Conservation (phyloP, 2,113 vertebrate genomes). For the Lonchura striata region DNA sequence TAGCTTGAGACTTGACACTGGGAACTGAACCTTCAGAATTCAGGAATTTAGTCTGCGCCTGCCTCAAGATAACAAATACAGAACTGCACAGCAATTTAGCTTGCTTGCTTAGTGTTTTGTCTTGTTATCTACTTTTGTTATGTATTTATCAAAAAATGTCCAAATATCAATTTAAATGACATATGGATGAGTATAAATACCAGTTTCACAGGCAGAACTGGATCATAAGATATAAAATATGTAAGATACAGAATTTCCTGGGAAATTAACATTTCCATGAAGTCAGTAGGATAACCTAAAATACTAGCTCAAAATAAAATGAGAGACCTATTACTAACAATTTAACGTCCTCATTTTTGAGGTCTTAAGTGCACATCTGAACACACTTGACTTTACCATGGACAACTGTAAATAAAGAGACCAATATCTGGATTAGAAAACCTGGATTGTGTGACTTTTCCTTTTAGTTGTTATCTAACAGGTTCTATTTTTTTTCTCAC, state of each 20-base stretch:
- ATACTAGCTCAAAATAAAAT: neutral
- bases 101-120: neutral
- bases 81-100: neutral
- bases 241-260: neutral
- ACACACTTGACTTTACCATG: neutral
- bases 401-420: rapidly evolving
- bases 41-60: neutral
- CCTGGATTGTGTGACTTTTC: rapidly evolving
- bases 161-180: neutral
- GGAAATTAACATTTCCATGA: neutral
- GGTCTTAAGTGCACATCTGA: neutral
- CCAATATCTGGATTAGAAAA: neutral
- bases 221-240: neutral
- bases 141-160: rapidly evolving
- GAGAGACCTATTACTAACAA: neutral
- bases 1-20: neutral
- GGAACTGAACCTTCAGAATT: neutral
- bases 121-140: neutral
- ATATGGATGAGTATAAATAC: neutral
- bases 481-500: rapidly evolving
- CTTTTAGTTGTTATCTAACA: neutral
- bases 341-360: neutral
- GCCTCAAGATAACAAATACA: neutral
- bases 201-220: neutral
- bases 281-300: neutral